A percentile compares a stretch with the other conserved stretches of the same genome.
phyloP scores from a whole-genome alignment of 2,888 invertebrate genomes.

The Tiliacea citrago region DNA sequence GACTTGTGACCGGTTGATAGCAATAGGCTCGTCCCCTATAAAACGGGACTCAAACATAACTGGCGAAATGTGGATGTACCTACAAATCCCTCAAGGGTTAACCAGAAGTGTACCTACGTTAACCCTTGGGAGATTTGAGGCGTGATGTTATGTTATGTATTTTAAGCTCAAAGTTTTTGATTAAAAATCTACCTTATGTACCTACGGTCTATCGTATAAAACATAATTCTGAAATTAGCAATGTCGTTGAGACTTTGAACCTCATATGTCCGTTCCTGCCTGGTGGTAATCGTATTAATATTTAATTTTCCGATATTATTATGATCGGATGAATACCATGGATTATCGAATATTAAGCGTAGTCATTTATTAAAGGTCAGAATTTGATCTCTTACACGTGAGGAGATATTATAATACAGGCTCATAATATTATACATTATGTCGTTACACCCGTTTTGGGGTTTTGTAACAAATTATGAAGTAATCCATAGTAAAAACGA shows the following conservation, averaged over 20 bases:
- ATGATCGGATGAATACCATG: background rate
- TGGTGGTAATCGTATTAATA: background rate
- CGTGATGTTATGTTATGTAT: too few species aligned
- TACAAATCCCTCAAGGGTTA: too few species aligned
- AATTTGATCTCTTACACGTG: conserved; percentile 7
- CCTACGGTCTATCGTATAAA: too few species aligned
- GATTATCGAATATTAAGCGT: background rate
- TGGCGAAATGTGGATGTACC: background rate
- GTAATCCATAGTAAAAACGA: background rate
- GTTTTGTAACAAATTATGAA: background rate
- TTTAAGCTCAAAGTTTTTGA: too few species aligned
- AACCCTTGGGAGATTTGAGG: background rate
- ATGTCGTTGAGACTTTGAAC: background rate
- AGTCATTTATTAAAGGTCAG: conserved; percentile 4
- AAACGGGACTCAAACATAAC: too few species aligned
- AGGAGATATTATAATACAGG: background rate
- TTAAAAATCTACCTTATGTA: too few species aligned
- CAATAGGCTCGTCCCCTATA: too few species aligned
- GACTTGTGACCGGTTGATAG: too few species aligned
- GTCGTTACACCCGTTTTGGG: background rate
- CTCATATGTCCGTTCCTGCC: background rate
- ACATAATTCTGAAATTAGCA: too few species aligned
- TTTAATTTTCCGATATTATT: background rate
- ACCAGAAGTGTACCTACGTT: too few species aligned
- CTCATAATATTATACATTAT: background rate